These are phyloP conservation scores for Lycocerus yunnanus DNA, from an alignment of 2,888 invertebrate species.

Conservation along the genomic window DNA sequence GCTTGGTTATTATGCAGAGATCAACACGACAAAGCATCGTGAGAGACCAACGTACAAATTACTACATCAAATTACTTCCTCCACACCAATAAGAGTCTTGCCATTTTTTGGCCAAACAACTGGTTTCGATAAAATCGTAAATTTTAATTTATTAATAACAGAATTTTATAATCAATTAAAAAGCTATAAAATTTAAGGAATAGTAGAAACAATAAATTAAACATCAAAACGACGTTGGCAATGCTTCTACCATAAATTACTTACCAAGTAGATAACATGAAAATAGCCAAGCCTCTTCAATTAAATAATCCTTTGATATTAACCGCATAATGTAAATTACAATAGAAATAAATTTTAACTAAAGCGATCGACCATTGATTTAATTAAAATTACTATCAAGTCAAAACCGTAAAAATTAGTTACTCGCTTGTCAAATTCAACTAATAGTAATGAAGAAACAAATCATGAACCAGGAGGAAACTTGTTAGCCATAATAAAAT, in stretches of 20 bases:
- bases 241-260: neutral
- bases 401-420: slow-evolving; percentile 27
- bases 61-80: neutral
- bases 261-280: slow-evolving; percentile 5
- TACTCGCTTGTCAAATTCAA: slow-evolving; percentile 24
- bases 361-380: slow-evolving; percentile 23
- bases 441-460: neutral
- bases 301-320: slow-evolving; percentile 21
- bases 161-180: neutral
- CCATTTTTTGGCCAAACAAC: neutral
- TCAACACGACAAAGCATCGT: neutral
- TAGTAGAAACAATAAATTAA: neutral
- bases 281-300: slow-evolving; percentile 12
- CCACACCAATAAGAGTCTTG: neutral
- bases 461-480: neutral
- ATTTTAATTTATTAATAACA: neutral
- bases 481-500: neutral
- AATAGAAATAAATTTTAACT: slow-evolving; percentile 19
- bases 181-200: neutral
- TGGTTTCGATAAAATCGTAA: neutral
- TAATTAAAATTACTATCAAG: slow-evolving; percentile 27
- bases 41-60: neutral
- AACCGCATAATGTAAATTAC: slow-evolving; percentile 20
- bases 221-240: neutral
- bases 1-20: slow-evolving; percentile 1